Evolutionary conservation across 2,113 vertebrate species (phyloP).

Genomic region (Suncus etruscus): DNA sequence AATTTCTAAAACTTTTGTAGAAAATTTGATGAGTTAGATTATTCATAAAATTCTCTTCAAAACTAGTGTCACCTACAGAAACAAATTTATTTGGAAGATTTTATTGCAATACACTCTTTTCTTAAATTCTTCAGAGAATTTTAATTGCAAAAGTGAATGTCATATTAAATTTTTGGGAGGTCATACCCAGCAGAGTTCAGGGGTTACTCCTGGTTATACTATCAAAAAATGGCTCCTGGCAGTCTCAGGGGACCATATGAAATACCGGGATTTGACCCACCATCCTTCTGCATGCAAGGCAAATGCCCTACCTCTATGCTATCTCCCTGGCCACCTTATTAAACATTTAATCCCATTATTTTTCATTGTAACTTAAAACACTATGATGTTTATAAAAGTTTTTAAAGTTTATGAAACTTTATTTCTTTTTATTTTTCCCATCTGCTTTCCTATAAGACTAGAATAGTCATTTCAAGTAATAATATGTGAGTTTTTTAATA

Average conservation of each 20-base stretch:
- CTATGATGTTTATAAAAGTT: background rate
- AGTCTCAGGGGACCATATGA: too few species aligned
- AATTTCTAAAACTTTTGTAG: background rate
- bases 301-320: too few species aligned
- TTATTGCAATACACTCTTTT: background rate
- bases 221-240: too few species aligned
- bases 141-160: background rate
- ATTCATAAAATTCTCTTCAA: background rate
- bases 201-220: too few species aligned
- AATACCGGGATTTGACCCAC: too few species aligned
- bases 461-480: too few species aligned
- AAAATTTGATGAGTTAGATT: constrained; percentile 14
- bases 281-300: too few species aligned
- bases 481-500: too few species aligned
- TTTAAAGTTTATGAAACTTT: background rate
- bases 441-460: too few species aligned
- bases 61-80: background rate
- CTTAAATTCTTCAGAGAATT: background rate
- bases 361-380: background rate
- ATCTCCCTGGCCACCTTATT: too few species aligned
- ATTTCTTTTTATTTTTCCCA: too few species aligned
- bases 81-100: background rate
- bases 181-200: too few species aligned
- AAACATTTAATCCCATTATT: background rate
- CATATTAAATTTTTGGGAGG: background rate